Conservation (phyloP, 2,888 invertebrate species). For the Drosophila pseudotalamancana region DNA sequence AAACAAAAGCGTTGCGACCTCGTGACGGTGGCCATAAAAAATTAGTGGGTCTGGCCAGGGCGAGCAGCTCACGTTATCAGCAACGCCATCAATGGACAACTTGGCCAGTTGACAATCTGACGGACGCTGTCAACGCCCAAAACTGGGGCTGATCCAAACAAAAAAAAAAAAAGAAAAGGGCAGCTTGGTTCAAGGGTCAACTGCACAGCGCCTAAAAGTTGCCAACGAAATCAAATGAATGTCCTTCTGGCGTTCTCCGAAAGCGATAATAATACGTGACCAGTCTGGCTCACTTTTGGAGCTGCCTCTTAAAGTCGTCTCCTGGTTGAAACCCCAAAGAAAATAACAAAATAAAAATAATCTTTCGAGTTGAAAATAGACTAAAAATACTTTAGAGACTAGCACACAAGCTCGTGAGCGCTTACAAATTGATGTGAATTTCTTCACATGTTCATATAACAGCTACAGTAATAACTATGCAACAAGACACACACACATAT, state of each 20-base stretch:
- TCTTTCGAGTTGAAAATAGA: slow-evolving; percentile 27
- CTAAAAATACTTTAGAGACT: slow-evolving; percentile 22
- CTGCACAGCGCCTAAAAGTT: slow-evolving; percentile 66
- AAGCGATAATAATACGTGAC: slow-evolving; percentile 77
- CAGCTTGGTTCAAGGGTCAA: slow-evolving; percentile 39
- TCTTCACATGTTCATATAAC: slow-evolving; percentile 70
- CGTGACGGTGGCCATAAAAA: slow-evolving; percentile 66
- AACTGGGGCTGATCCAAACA: slow-evolving; percentile 26
- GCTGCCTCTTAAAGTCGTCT: slow-evolving; percentile 36
- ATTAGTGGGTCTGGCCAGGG: slow-evolving; percentile 70
- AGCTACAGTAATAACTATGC: slow-evolving; percentile 28
- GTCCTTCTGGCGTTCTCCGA: slow-evolving; percentile 51
- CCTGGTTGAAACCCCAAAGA: slow-evolving; percentile 17
- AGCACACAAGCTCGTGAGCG: slow-evolving; percentile 21
- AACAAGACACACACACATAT: slow-evolving; percentile 14
- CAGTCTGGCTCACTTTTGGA: slow-evolving; percentile 38
- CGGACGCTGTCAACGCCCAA: slow-evolving; percentile 67
- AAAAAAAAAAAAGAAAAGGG: no score
- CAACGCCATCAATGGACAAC: slow-evolving; percentile 67
- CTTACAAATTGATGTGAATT: slow-evolving; percentile 76
- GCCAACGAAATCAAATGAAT: slow-evolving; percentile 72
- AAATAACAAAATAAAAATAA: not conserved
- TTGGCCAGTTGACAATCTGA: slow-evolving; percentile 53
- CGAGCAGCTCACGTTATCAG: slow-evolving; percentile 63
- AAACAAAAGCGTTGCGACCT: slow-evolving; percentile 34